Evolutionary conservation across 2,113 vertebrate species (phyloP), one percentile per base, ranked within the genome.

Genomic region (Thamnaconus septentrionalis): DNA sequence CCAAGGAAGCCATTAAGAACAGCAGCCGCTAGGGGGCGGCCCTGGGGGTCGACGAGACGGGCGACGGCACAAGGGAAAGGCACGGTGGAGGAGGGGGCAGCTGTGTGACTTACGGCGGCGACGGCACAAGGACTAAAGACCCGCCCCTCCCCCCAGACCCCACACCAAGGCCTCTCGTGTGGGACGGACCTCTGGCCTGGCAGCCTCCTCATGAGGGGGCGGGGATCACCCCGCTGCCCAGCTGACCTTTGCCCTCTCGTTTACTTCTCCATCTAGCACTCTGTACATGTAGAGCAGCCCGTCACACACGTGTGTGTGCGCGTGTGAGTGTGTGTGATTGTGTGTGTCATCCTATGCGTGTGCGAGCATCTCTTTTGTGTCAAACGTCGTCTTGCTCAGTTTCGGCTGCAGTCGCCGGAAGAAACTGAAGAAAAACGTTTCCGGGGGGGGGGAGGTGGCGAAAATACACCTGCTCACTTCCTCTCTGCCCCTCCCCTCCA

Each of bases 1-100:
- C 97, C 8, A 99, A 99, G 91, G 97, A 99, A 92, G 97, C 96
- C 42, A 98, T 99, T 91, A 99, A 99, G 92, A 99, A 98, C 92
- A 98, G 96, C 93, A 97, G 96, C 89, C 96, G 97, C 88, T 99
- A 97, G 64, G 49, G 10, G 51, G 66, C 67, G 64, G 63, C 73
- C 71, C 4, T 46, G 71, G 69, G 53, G 84, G 76, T 78, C 75
- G 80, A 76, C 51, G 41, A 66, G 76, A 75, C 61, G 64, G 18
- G 78, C 45, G 69, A 78, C 69, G 64, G 77, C 80, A 85, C 80
- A 83, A 78, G 59, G 60, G 51, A 31, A 31, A 31, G 18, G 18
- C 1, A 31, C 18, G 18, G 49, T 56, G 8, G 18, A 12, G 6
- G 11, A 45, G 3, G 44, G 64, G 66, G 61, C 80, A 54, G 40